Base-by-base conservation (phyloP, 2,888 invertebrate species). In the Onthophagus sagittarius region DNA sequence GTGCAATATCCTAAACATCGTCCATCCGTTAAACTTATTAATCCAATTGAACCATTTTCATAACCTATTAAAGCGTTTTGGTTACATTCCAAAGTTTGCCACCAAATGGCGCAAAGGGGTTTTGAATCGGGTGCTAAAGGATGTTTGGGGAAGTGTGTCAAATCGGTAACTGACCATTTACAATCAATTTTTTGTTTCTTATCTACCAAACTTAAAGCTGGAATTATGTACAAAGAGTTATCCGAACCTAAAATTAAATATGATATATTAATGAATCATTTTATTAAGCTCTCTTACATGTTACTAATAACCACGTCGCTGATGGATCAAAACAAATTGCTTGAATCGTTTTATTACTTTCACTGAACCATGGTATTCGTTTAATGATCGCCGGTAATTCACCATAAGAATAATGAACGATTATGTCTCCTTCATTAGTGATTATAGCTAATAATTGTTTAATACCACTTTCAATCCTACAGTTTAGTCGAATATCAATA, bases 291-390 rank as follows among this genome's bases (percentile, higher is more conserved):
- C 11, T 53, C 39, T 53, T 53, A 84, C 90, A 89, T 74, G 89
- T 86, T 77, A 91, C 87, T 23, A 94, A 85, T 31, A 93, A 86
- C 93, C 94, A 94, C 63, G 91, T 90, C 72, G 94, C 95, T 74
- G 92, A 90, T 0, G 94, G 93, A 86, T 95, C 94, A 85, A 96
- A 95, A 83, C 94, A 94, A 83, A 95, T 87, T 81, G 91, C 91
- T 82, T 91, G 88, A 74, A 92, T 88, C 62, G 86, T 73, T 79
- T 85, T 85, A 69, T 80, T 79, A 62, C 80, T 81, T 73, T 85
- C 85, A 13, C 80, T 81, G 73, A 84, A 82, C 86, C 86, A 86
- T 71, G 85, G 83, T 69, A 86, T 81, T 76, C 83, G 80, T 78
- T 82, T 85, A 53, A 85, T 73, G 64, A 85, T 82, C 31, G 85